Evolutionary conservation across 2,113 vertebrate species (phyloP), one percentile per base, ranked within the genome.

Genomic region (Strigops habroptila): DNA sequence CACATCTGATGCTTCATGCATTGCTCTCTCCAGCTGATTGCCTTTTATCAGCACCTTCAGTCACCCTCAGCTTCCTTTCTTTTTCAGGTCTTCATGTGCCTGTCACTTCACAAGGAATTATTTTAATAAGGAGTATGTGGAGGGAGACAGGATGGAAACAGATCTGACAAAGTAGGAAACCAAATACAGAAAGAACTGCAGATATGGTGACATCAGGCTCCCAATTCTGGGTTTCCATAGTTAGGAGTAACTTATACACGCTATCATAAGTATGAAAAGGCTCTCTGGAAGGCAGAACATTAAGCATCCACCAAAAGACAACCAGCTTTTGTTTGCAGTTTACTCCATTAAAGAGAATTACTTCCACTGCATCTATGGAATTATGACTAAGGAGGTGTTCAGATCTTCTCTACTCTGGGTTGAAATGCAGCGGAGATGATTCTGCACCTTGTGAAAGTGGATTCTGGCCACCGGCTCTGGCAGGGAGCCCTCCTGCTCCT

Each of bases 31-130:
- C 82, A 94, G 78, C 81, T 80, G 94, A 95, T 82, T 77, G 78
- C 95, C 91, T 96, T 96, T 95, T 55, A 91, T 90, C 93, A 90
- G 88, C 82, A 93, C 71, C 90, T 73, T 80, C 93, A 90, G 55
- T 68, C 87, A 92, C 52, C 71, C 75, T 57, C 44, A 70, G 41
- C 62, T 86, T 25, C 12, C 57, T 91, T 64, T 12, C 53, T 70
- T 94, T 91, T 83, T 74, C 75, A 91, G 71, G 60, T 77, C 87
- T 76, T 76, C 12, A 0, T 19, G 57, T 21, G 70, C 51, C 70
- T 93, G 75, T 73, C 90, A 88, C 75, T 82, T 94, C 93, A 78
- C 57, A 77, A 82, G 67, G 63, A 62, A 78, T 78, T 88, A 65
- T 94, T 96, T 93, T 77, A 69, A 65, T 53, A 88, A 59, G 48